These are phyloP conservation scores for Helicoverpa zea DNA, from an alignment of 1,140 invertebrate genomes.

Conservation along the genomic window DNA sequence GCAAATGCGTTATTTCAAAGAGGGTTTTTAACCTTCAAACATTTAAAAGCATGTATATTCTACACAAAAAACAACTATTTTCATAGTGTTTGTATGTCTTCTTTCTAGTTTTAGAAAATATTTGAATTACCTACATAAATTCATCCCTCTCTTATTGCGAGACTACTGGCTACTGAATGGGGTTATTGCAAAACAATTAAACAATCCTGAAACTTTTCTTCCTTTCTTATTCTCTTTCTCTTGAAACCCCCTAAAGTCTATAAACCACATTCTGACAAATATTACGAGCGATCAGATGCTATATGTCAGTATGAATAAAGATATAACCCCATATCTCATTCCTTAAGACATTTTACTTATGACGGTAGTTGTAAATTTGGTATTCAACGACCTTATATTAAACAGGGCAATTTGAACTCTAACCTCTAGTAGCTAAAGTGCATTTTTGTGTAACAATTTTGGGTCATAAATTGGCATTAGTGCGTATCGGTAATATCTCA, in stretches of 20 bases:
- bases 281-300: conserved; percentile 57
- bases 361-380: conserved; percentile 73
- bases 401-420: conserved; percentile 1
- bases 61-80: no score
- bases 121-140: no score
- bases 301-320: conserved; percentile 71
- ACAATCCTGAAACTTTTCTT: background rate
- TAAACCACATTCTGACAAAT: conserved; percentile 67
- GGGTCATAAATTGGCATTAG: conserved; percentile 52
- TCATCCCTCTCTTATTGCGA: no score
- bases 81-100: no score
- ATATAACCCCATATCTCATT: conserved; percentile 72
- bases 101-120: no score
- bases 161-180: no score
- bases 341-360: conserved; percentile 72
- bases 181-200: no score
- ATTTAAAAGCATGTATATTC: no score
- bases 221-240: background rate
- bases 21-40: no score
- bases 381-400: conserved; percentile 47
- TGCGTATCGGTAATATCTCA: conserved; percentile 45
- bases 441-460: background rate
- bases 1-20: no score
- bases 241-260: conserved; percentile 35
- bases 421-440: background rate